phyloP scores from a whole-genome alignment of 2,888 invertebrate genomes.

The Elegia similella region DNA sequence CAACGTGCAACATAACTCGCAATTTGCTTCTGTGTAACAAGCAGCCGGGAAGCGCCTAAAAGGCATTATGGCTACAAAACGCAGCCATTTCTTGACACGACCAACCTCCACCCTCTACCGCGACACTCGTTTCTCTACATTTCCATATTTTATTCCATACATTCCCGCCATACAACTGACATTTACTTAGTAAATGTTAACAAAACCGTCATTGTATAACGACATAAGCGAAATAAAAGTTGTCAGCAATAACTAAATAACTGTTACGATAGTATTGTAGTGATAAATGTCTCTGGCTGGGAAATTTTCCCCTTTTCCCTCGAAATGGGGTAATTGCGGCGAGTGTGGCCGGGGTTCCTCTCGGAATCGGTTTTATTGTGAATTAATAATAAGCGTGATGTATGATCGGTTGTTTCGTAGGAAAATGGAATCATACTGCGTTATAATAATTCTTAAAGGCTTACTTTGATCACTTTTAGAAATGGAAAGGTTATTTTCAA shows the following conservation, averaged over 20 bases:
- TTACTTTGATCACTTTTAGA: not conserved
- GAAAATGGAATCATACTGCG: not conserved
- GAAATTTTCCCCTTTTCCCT: slow-evolving; percentile 26
- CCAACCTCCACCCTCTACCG: slow-evolving; percentile 25
- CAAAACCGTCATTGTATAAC: slow-evolving; percentile 15
- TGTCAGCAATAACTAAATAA: slow-evolving; percentile 22
- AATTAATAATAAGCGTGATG: slow-evolving; percentile 13
- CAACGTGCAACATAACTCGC: not conserved
- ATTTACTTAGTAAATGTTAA: slow-evolving; percentile 15
- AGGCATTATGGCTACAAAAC: slow-evolving; percentile 60
- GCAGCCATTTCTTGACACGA: slow-evolving; percentile 50
- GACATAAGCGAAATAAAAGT: slow-evolving; percentile 2
- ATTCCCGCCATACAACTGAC: slow-evolving; percentile 27
- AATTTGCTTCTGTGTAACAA: slow-evolving; percentile 28
- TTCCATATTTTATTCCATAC: slow-evolving; percentile 26
- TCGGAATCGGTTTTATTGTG: slow-evolving; percentile 8
- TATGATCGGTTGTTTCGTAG: not conserved
- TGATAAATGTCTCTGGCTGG: slow-evolving; percentile 37
- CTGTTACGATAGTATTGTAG: slow-evolving; percentile 32
- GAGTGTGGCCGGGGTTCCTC: slow-evolving; percentile 11
- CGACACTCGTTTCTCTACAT: slow-evolving; percentile 22
- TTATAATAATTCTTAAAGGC: not conserved
- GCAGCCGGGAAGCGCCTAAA: slow-evolving; percentile 29
- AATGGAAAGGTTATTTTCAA: too few species aligned
- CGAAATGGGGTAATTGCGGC: slow-evolving; percentile 18